phyloP scores from a whole-genome alignment of 1,140 invertebrate species.

The Cherax destructor region DNA sequence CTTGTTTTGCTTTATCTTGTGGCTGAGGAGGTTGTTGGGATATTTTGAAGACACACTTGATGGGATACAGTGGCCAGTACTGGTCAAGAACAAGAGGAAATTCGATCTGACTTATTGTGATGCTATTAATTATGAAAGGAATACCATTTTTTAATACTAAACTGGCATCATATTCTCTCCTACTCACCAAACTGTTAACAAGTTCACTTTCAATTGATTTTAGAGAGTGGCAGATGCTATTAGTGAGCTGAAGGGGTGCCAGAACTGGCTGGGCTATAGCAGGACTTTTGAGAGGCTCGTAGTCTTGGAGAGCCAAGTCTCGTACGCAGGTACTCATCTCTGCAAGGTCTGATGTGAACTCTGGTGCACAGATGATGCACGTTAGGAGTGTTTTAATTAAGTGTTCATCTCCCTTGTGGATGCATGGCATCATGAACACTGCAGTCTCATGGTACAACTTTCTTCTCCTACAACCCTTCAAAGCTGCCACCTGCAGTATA shows the following conservation, averaged over 20 bases:
- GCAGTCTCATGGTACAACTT: slow-evolving; percentile 60
- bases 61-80: slow-evolving; percentile 62
- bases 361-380: slow-evolving; percentile 52
- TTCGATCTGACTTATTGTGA: slow-evolving; percentile 55
- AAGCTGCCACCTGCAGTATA: slow-evolving; percentile 42
- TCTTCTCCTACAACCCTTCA: slow-evolving; percentile 2
- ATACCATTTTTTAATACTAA: slow-evolving; percentile 43
- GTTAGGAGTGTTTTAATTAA: slow-evolving; percentile 50
- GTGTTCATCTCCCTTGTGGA: slow-evolving; percentile 68
- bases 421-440: slow-evolving; percentile 41
- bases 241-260: slow-evolving; percentile 44
- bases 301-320: slow-evolving; percentile 52
- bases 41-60: slow-evolving; percentile 45
- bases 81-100: slow-evolving; percentile 40
- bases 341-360: slow-evolving; percentile 43
- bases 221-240: slow-evolving; percentile 24
- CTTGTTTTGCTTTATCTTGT: not conserved
- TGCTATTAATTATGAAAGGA: slow-evolving; percentile 59
- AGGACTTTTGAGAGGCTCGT: slow-evolving; percentile 66
- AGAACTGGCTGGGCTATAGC: slow-evolving; percentile 58
- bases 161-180: slow-evolving; percentile 51
- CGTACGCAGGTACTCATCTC: slow-evolving; percentile 44
- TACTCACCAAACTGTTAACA: slow-evolving; percentile 27
- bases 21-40: not conserved
- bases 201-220: slow-evolving; percentile 50